Evolutionary conservation across 2,797 vertebrate species (phyloP), one percentile per base, ranked within the genome.

Genomic region (Hoplostethus mediterraneus): DNA sequence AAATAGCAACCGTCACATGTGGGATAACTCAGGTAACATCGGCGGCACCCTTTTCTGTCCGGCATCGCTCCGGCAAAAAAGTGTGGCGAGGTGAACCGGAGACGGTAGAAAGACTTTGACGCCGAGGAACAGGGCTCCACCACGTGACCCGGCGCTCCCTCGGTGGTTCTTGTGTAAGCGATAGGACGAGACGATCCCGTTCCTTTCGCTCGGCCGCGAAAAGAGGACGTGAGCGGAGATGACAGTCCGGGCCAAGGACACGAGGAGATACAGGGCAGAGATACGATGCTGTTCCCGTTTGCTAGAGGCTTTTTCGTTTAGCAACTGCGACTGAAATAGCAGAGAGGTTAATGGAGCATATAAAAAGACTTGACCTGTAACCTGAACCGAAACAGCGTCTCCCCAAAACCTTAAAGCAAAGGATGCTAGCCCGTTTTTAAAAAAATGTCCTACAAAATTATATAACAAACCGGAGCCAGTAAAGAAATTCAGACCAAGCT

Each of bases 1-100:
- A 83, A 77, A 73, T 31, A 75, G 79, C 56, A 71, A 73, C 17
- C 16, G 13, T 57, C 51, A 17, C 42, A 70, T 77, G 47, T 66
- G 63, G 63, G 66, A 53, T 70, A 28, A 74, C 60, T 81, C 47
- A 28, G 45, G 45, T 5, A 47, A 79, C 38, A 70, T 67, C 58
- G 16, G 42, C 11, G 52, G n/a, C 55, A 51, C 47, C 51, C 38
- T 11, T 83, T 65, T 33, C 48, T 44, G 6, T 28, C 28, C 42
- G 2, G 17, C 56, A 38, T 58, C 13, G 2, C 36, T 36, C 14
- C n/a, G 33, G 12, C 42, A 8, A 11, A 57, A 12, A 57, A 36
- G 53, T 10, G 25, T 1, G 30, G 36, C 30, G 48, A 21, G 42
- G 8, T 30, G 40, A 73, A 17, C 8, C 17, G 25, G 30, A 45